Conservation (phyloP, 30 jellyfish, hydroid and myxozoan species). For the Turritopsis rubra region DNA sequence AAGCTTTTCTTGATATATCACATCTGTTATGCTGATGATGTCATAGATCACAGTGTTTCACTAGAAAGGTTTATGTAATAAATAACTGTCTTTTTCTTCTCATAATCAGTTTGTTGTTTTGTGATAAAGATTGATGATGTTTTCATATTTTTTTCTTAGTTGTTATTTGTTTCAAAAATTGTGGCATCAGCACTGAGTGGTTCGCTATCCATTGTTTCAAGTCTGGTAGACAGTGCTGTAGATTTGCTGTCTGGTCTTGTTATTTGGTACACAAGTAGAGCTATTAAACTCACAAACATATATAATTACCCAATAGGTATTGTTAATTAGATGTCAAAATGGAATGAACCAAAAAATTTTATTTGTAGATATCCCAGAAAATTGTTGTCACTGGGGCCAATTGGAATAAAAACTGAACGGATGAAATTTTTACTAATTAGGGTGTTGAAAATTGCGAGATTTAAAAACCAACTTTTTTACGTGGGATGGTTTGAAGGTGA, state of each 20-base stretch:
- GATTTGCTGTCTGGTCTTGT: constrained; percentile 60
- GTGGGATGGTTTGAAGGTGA: too few species aligned
- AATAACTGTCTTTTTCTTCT: too few species aligned
- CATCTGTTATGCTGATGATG: too few species aligned
- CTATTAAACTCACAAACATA: constrained; percentile 42
- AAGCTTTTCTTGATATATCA: too few species aligned
- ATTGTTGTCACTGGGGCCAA: too few species aligned
- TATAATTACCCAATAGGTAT: constrained; percentile 61
- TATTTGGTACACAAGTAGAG: constrained; percentile 50
- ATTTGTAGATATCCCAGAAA: too few species aligned
- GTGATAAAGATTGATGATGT: background rate
- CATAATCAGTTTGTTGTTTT: background rate
- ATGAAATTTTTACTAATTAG: too few species aligned
- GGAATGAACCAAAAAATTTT: background rate
- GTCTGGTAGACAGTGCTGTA: constrained; percentile 72
- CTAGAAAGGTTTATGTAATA: too few species aligned
- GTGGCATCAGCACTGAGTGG: constrained; percentile 65
- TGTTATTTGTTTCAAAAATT: constrained; percentile 49
- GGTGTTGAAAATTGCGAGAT: too few species aligned
- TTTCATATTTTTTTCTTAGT: constrained; percentile 30
- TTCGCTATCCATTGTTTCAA: constrained; percentile 49
- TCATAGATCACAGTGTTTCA: too few species aligned
- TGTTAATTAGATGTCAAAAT: background rate
- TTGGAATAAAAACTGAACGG: too few species aligned
- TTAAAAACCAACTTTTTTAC: too few species aligned